Percentiles rank a stretch among this genome's conserved stretches.
Conservation (phyloP, 2,888 invertebrate genomes). For the Microdon myrmicae region DNA sequence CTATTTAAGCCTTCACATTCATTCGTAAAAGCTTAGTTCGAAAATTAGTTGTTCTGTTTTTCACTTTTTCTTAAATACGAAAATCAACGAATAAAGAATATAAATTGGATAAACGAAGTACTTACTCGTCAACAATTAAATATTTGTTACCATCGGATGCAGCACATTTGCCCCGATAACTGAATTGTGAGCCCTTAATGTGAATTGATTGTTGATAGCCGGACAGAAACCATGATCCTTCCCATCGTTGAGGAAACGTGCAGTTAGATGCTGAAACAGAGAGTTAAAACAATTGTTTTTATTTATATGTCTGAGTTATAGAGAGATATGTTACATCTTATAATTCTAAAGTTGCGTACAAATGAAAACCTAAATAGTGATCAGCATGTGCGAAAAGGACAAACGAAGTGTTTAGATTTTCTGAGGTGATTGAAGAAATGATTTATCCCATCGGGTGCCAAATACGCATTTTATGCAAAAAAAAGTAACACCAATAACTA, state of each 20-base stretch:
- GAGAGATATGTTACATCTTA: no score
- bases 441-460: no score
- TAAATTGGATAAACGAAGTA: slow-evolving; percentile 59
- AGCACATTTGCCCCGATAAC: slow-evolving; percentile 86
- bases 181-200: slow-evolving; percentile 83
- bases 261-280: slow-evolving; percentile 72
- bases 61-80: slow-evolving; percentile 13
- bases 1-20: slow-evolving; percentile 17
- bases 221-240: slow-evolving; percentile 91
- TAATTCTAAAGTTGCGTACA: no score
- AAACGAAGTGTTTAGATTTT: no score
- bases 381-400: no score
- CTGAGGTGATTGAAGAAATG: no score
- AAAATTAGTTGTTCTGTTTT: background rate
- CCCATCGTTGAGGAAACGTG: slow-evolving; percentile 85
- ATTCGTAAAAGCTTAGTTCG: slow-evolving; percentile 4
- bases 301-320: no score
- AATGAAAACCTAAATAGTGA: no score
- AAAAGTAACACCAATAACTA: no score
- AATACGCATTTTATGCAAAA: no score
- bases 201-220: slow-evolving; percentile 86
- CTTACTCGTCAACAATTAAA: slow-evolving; percentile 89
- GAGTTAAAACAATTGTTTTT: background rate
- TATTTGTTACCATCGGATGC: slow-evolving; percentile 89
- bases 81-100: background rate